A percentile compares a stretch with the other conserved stretches of the same genome.
These are phyloP conservation scores for Caenorhabditis parvicauda DNA, from an alignment of 2,888 invertebrate genomes.

Conservation along the genomic window DNA sequence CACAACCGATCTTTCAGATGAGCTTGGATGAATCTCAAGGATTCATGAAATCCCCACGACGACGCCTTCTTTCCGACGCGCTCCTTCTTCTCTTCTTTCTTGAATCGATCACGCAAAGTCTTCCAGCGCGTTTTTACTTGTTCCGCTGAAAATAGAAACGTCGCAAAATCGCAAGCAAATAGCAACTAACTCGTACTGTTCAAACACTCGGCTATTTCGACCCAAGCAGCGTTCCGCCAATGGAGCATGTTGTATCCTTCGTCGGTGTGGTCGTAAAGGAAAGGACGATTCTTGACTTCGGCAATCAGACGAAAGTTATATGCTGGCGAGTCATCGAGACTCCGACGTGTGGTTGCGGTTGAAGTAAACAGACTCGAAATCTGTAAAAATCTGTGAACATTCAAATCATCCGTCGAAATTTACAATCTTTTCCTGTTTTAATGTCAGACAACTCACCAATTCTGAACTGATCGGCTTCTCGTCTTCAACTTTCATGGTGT, in stretches of 20 bases:
- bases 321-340: slow-evolving; percentile 30
- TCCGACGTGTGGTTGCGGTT: slow-evolving; percentile 16
- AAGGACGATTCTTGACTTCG: slow-evolving; percentile 31
- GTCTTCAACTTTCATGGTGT: no score
- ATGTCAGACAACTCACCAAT: no score
- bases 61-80: slow-evolving; percentile 26
- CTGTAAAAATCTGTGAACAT: no score
- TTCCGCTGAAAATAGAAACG: slow-evolving; percentile 20
- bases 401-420: not conserved
- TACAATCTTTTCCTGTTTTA: no score
- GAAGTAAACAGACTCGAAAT: not conserved
- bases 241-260: slow-evolving; percentile 35
- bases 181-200: slow-evolving; percentile 23
- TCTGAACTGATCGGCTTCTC: no score
- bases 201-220: slow-evolving; percentile 27
- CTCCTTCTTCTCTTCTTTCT: slow-evolving; percentile 50
- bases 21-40: slow-evolving; percentile 37
- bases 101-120: slow-evolving; percentile 52
- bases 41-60: slow-evolving; percentile 35
- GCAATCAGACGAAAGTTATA: slow-evolving; percentile 40
- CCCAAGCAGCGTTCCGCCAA: slow-evolving; percentile 36
- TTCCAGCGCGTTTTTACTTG: slow-evolving; percentile 56
- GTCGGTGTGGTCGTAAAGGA: slow-evolving; percentile 33
- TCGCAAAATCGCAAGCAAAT: not conserved
- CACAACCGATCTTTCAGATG: slow-evolving; percentile 30